Evolutionary conservation across 2,888 invertebrate species (phyloP).

Genomic region (Lasioglossum pauxillum): DNA sequence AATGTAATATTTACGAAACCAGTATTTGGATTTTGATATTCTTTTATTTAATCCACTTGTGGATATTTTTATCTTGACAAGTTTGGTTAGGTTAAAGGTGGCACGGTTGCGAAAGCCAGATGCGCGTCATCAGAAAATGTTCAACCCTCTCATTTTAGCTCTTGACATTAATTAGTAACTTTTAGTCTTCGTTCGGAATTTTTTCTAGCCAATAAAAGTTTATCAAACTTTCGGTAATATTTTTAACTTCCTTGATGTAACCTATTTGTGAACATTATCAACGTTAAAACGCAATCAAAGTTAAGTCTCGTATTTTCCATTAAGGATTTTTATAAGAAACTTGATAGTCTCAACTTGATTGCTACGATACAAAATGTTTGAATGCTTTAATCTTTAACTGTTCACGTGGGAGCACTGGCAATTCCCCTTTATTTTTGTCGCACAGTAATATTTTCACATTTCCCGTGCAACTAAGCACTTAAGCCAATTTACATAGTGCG

Average conservation of each 20-base stretch:
- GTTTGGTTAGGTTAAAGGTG: not conserved
- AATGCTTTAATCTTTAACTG: not conserved
- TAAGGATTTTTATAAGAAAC: not conserved
- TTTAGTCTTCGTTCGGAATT: not conserved
- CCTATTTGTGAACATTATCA: not conserved
- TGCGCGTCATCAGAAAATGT: not conserved
- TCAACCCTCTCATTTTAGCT: not conserved
- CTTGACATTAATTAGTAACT: not conserved
- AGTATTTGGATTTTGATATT: not conserved
- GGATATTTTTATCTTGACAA: not conserved
- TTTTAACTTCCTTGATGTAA: not conserved
- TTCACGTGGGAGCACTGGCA: not conserved
- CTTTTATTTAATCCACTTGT: too few species aligned
- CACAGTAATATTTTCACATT: not conserved
- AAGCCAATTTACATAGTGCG: not conserved
- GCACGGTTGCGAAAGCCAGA: not conserved
- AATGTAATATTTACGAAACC: not conserved
- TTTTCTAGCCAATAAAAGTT: not conserved
- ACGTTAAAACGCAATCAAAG: not conserved
- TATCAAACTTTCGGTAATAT: not conserved
- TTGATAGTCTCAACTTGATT: not conserved
- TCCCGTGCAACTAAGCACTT: not conserved
- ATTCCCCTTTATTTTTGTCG: not conserved
- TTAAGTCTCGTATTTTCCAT: not conserved
- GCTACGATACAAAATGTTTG: not conserved